Conservation (phyloP, 2,888 invertebrate genomes). For the Macrosiphum euphorbiae region DNA sequence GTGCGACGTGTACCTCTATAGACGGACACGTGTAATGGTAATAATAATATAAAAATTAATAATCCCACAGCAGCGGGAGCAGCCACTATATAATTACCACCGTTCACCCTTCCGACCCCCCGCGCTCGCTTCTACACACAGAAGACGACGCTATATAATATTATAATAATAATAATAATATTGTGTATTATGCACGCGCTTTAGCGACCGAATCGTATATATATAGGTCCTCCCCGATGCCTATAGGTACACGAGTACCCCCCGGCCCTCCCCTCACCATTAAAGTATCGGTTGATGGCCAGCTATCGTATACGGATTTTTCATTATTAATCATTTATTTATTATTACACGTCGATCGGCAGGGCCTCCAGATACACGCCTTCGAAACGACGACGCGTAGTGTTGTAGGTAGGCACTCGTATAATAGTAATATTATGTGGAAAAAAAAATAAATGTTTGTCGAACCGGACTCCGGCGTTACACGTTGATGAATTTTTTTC, state of each 20-base stretch:
- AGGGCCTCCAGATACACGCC: slow-evolving; percentile 57
- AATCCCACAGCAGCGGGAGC: slow-evolving; percentile 46
- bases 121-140: background rate
- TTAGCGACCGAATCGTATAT: background rate
- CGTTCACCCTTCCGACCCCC: background rate
- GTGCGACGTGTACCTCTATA: background rate
- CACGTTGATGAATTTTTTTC: slow-evolving; percentile 47
- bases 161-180: slow-evolving; percentile 10
- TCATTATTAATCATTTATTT: slow-evolving; percentile 63
- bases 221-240: background rate
- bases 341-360: slow-evolving; percentile 64
- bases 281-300: background rate
- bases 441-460: slow-evolving; percentile 17
- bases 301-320: background rate
- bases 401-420: no score
- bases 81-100: slow-evolving; percentile 62
- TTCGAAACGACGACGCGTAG: background rate
- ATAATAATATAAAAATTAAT: slow-evolving; percentile 51
- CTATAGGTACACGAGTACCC: background rate
- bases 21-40: background rate
- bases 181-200: slow-evolving; percentile 12
- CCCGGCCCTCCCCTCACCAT: background rate
- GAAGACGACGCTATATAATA: background rate
- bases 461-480: slow-evolving; percentile 53
- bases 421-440: background rate